Base-by-base conservation (phyloP, 1,140 invertebrate genomes). In the Aphelenchoides fujianensis region DNA sequence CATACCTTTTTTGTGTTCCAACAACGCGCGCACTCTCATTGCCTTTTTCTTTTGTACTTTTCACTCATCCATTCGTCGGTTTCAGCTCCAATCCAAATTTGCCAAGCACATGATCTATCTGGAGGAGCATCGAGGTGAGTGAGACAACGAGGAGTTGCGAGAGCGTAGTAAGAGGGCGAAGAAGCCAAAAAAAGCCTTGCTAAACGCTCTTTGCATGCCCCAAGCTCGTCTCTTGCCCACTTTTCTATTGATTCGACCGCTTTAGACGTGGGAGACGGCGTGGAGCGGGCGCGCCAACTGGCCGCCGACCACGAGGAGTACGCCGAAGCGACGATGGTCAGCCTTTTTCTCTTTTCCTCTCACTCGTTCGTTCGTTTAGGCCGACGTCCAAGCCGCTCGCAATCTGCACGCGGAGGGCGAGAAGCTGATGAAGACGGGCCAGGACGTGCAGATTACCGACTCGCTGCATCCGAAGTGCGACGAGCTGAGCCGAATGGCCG, bases 381-480 rank as follows among this genome's bases (percentile, higher is more conserved):
- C 88, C 82, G 92, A 94, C 85, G 88, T 94, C 70, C 89, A 92
- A 73, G 88, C 89, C 76, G 91, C 91, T 30, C 89, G 91, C 72
- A 89, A 91, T 80, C 89, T 93, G 71, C 90, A 91, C 77, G 88
- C 89, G 55, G 89, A 89, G 63, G 91, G 90, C 63, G 81, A 86
- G 76, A 89, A 90, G 74, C 85, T 95, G 74, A 89, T 94, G 71
- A 88, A 12, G 23, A 37, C 37, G 2, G 63, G 32, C 12, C 48
- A 79, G 35, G 76, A 78, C 32, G 48, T 67, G 30, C 74, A 78
- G 52, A 23, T 79, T 19, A 36, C 70, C 27, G 76, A 79, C 52
- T 79, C 75, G 69, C 90, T 96, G 28, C 89, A 92, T 80, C 93
- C 94, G 28, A 95, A 95, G 86, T 95, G 93, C 83, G 90, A 91